Evolutionary conservation across 2,888 invertebrate species (phyloP), one percentile per base, ranked within the genome.

Genomic region (Leptinotarsa peninsularis): DNA sequence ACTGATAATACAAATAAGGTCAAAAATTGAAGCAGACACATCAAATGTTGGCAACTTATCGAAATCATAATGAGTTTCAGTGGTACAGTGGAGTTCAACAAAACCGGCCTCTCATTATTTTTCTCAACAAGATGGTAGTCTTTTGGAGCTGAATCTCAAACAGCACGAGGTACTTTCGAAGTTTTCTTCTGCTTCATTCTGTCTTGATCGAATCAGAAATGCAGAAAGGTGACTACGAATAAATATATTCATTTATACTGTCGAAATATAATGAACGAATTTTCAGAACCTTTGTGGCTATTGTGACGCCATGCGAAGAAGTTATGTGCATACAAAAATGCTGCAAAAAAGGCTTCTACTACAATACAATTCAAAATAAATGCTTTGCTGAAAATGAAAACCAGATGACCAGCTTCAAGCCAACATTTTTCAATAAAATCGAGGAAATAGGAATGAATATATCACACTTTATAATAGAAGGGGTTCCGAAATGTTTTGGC

Each of bases 311-410:
- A 17, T 80, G 81, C 33, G 21, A 54, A 3, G 78, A 78, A 27
- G 73, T 76, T 54, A 14, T 76, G 2, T 81, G 81, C 56, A 71
- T 80, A 54, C 72, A 74, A 52, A 81, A 81, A 74, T 81, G 81
- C 63, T 81, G 81, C 66, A 72, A 73, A 13, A 54, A 67, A 15
- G 73, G 74, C 13, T 71, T 68, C 23, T 78, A 79, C 71, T 80
- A 75, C 63, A 78, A 76, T 63, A 76, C 75, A 1, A 18, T 63
- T 3, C 23, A 63, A 18, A 60, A 73, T 33, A 52, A 72, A 33
- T 79, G 79, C 52, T 23, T 52, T 14, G 4, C 21, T 13, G 73
- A 74, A 4, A 67, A 7, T 13, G 23, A 49, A 3, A 69, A 72
- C 13, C 27, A 68, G 13, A 33, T 33, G n/a, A 5, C 49, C 27